Evolutionary conservation across 2,888 invertebrate genomes (phyloP).

Genomic region (Lottia scabra): DNA sequence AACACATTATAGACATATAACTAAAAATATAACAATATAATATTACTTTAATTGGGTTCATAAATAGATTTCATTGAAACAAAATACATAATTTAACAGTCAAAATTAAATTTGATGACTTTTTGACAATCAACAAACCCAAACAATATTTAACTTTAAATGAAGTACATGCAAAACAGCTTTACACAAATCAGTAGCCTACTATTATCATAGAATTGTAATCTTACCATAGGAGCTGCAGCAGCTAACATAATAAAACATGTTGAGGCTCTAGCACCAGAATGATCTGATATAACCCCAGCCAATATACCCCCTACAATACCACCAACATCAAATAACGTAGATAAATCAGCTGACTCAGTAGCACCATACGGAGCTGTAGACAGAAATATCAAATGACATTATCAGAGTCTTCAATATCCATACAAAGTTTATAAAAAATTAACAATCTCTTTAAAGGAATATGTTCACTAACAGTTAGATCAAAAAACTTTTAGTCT

Average conservation of each 20-base stretch:
- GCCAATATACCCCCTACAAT: constrained; percentile 85
- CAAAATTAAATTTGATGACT: no score
- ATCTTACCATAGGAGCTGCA: constrained; percentile 83
- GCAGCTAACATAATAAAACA: constrained; percentile 84
- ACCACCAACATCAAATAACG: constrained; percentile 79
- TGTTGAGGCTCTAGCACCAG: constrained; percentile 87
- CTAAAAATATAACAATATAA: neutral
- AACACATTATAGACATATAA: constrained; percentile 72
- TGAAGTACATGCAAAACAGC: no score
- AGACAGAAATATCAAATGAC: constrained; percentile 22
- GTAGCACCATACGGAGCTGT: constrained; percentile 49
- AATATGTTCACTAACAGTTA: no score
- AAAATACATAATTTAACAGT: no score
- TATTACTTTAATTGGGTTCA: no score
- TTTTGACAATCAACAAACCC: no score
- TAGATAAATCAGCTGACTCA: constrained; percentile 69
- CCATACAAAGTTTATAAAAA: neutral
- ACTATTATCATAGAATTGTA: neutral
- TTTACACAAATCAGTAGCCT: no score
- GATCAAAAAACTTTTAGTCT: no score
- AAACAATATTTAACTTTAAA: no score
- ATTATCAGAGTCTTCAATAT: neutral
- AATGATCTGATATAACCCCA: constrained; percentile 86
- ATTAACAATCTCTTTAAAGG: no score
- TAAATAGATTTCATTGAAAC: no score